Evolutionary conservation across 2,113 vertebrate genomes (phyloP).

Genomic region (Tympanuchus pallidicinctus): DNA sequence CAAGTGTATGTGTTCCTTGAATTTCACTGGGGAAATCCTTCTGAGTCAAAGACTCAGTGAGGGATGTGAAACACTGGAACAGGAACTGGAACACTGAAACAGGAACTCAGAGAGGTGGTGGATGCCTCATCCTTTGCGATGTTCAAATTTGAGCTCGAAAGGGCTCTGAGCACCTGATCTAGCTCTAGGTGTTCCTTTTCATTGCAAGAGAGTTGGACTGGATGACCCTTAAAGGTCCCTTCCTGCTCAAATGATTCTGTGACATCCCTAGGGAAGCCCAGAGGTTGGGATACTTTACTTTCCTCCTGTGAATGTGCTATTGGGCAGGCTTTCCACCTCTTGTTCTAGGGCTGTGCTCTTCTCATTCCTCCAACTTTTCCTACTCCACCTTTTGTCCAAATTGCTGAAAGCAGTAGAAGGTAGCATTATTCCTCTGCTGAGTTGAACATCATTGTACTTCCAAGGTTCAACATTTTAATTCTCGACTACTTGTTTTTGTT

Average conservation of each 20-base stretch:
- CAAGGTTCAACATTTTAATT: not conserved
- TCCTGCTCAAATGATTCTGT: too few relatives aligned
- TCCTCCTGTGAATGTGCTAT: not conserved
- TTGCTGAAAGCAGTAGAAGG: not conserved
- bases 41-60: not conserved
- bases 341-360: not conserved
- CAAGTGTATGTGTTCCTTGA: not conserved
- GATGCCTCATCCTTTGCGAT: too few relatives aligned
- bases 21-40: not conserved
- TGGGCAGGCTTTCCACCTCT: not conserved
- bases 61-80: too few relatives aligned
- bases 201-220: too few relatives aligned
- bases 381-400: not conserved
- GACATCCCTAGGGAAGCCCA: not conserved
- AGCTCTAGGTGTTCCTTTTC: too few relatives aligned
- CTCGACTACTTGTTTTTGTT: not conserved
- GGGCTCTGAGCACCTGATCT: too few relatives aligned
- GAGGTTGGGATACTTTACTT: not conserved
- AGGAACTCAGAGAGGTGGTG: too few relatives aligned
- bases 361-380: not conserved
- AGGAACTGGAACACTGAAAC: too few relatives aligned
- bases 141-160: too few relatives aligned
- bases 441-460: not conserved
- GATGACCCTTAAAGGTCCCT: too few relatives aligned
- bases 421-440: not conserved